These are phyloP conservation scores for Tetrapedia diversipes DNA, from an alignment of 2,888 invertebrate species.

Conservation along the genomic window DNA sequence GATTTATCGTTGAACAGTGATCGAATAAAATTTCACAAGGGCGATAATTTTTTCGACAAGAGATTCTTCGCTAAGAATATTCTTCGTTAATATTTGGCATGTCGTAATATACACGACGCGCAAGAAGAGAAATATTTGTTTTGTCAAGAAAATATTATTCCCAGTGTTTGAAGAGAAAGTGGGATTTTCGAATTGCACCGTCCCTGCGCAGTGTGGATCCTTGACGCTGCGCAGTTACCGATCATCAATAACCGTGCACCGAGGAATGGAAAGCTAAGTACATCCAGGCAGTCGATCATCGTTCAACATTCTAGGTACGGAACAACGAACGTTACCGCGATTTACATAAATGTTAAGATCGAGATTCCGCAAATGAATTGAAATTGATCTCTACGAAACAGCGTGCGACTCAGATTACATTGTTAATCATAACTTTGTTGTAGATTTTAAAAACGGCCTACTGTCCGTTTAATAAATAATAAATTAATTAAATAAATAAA, in stretches of 20 bases:
- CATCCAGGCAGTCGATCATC: neutral
- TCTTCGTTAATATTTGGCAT: neutral
- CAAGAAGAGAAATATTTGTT: constrained; percentile 6
- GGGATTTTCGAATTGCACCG: constrained; percentile 42
- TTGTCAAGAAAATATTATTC: neutral
- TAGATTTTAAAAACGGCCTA: too few relatives aligned
- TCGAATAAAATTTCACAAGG: neutral
- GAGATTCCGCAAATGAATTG: neutral
- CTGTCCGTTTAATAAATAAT: too few relatives aligned
- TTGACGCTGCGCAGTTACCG: constrained; percentile 35
- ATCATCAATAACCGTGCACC: constrained; percentile 12
- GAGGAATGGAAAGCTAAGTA: constrained; percentile 31
- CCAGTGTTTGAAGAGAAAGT: constrained; percentile 28
- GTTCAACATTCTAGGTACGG: constrained; percentile 14
- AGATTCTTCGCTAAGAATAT: too few relatives aligned
- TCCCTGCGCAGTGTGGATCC: constrained; percentile 34
- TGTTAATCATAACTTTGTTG: too few relatives aligned
- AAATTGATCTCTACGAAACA: too few relatives aligned
- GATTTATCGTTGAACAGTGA: neutral
- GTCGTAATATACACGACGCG: neutral
- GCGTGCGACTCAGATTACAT: too few relatives aligned
- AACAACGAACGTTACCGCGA: neutral
- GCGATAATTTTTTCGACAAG: neutral
- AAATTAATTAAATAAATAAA: too few relatives aligned
- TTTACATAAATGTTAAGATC: neutral